Percentiles rank a stretch among this genome's conserved stretches.
Conservation (phyloP, 2,888 invertebrate genomes). For the Chesias legatella region DNA sequence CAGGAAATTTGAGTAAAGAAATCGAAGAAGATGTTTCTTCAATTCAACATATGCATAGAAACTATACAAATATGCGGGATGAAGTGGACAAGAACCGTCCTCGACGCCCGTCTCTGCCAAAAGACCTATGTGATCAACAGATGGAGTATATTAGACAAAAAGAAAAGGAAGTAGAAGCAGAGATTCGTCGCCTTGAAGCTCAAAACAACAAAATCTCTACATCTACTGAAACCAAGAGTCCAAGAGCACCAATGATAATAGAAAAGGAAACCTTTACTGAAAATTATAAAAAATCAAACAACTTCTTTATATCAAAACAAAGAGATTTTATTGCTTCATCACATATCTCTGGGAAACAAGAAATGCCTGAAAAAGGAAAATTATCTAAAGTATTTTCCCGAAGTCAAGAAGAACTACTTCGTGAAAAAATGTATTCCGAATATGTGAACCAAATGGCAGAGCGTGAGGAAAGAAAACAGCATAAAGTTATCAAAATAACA, state of each 20-base stretch:
- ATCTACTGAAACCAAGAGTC: slow-evolving; percentile 42
- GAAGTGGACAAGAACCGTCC: slow-evolving; percentile 39
- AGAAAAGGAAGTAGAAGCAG: slow-evolving; percentile 84
- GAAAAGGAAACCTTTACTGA: slow-evolving; percentile 52
- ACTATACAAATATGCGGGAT: slow-evolving; percentile 52
- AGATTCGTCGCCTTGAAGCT: slow-evolving; percentile 82
- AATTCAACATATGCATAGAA: slow-evolving; percentile 72
- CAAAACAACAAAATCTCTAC: slow-evolving; percentile 56
- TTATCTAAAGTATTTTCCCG: slow-evolving; percentile 70
- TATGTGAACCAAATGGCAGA: slow-evolving; percentile 89
- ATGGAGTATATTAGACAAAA: slow-evolving; percentile 84
- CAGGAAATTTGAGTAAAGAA: slow-evolving; percentile 69
- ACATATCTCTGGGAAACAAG: slow-evolving; percentile 34
- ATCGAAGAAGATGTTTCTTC: slow-evolving; percentile 70
- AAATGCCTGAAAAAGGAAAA: slow-evolving; percentile 42
- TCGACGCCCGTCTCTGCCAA: slow-evolving; percentile 81
- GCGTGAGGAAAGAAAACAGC: slow-evolving; percentile 87
- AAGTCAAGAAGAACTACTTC: slow-evolving; percentile 86
- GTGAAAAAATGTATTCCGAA: slow-evolving; percentile 91
- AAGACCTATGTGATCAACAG: slow-evolving; percentile 83
- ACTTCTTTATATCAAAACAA: slow-evolving; percentile 64
- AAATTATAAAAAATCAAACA: slow-evolving; percentile 45
- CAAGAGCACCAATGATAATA: slow-evolving; percentile 60
- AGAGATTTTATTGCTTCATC: slow-evolving; percentile 61
- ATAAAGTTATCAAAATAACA: slow-evolving; percentile 90